Base-by-base conservation (phyloP, 2,797 vertebrate genomes). In the Vireo griseus region DNA sequence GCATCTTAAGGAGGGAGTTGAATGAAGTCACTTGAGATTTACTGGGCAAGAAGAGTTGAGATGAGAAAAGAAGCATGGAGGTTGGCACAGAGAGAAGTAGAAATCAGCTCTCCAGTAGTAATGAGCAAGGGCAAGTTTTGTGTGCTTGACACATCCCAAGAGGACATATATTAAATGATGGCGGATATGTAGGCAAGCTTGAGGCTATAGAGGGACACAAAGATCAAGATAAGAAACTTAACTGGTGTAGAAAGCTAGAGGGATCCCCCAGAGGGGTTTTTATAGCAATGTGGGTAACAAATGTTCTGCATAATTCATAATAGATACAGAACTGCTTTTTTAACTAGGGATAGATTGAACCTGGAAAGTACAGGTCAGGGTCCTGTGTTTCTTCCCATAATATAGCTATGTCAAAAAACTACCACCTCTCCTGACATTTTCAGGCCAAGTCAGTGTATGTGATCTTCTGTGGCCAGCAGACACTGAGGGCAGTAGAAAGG, bases 151-250 rank as follows among this genome's bases (percentile, higher is more conserved):
- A 47, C 39, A 51, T 88, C 89, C 68, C 87, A 25, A 11, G 29
- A 25, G 62, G 25, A 6, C 50, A 58, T 83, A 68, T 67, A 52
- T 59, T 73, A 93, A 96, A 90, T 75, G 72, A 80, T 55, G 79
- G 81, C 68, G 92, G 91, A 91, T 54, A 86, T 78, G 44, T 42
- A 91, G 78, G 85, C 28, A 86, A 90, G 69, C 81, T 91, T 86
- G 58, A 88, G 91, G 92, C 81, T 86, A 59, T 91, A 72, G 17
- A 83, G 79, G 86, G 94, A 58, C 92, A 89, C 2, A 16, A 50
- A 91, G 89, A 83, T 96, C 68, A 92, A 78, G 50, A 45, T 83
- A 86, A 94, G 58, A 95, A 96, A 90, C 33, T 74, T 86, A 61
- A 68, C 88, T 93, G 25, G 2, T 94, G 54, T 75, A 75, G 91